Conservation (phyloP, 2,113 vertebrate species). For the Pterocles orientalis region DNA sequence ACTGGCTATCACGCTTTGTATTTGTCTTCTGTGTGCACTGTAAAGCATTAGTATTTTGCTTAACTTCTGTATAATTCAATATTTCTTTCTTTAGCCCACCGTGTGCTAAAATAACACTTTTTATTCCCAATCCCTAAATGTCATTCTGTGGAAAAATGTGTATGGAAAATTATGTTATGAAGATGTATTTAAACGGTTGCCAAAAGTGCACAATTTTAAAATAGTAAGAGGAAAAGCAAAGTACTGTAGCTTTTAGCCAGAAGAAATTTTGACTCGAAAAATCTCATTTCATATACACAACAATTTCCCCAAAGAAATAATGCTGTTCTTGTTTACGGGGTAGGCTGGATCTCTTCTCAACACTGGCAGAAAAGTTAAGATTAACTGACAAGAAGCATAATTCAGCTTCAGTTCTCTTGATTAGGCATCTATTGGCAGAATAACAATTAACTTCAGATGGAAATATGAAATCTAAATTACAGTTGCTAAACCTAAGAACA, state of each 20-base stretch:
- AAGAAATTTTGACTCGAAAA: neutral
- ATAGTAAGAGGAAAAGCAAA: neutral
- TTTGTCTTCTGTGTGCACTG: neutral
- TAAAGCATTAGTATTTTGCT: neutral
- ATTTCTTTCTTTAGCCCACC: neutral
- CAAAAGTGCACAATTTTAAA: neutral
- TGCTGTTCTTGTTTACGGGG: neutral
- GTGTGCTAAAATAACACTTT: constrained; percentile 43
- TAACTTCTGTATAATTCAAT: neutral
- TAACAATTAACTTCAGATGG: constrained; percentile 48
- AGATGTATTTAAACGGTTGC: neutral
- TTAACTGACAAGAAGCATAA: constrained; percentile 24
- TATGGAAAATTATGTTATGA: constrained; percentile 20
- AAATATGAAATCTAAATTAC: constrained; percentile 53
- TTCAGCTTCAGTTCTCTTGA: constrained; percentile 25
- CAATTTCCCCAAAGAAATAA: neutral
- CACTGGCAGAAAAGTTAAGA: neutral
- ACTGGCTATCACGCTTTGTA: neutral
- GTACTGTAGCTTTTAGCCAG: neutral
- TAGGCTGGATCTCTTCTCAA: neutral
- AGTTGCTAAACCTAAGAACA: constrained; percentile 22
- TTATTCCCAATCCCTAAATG: neutral
- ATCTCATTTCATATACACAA: neutral
- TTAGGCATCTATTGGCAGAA: constrained; percentile 18
- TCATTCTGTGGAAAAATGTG: neutral